Base-by-base conservation (phyloP, 1,140 invertebrate species). In the Drosophila nikananu region DNA sequence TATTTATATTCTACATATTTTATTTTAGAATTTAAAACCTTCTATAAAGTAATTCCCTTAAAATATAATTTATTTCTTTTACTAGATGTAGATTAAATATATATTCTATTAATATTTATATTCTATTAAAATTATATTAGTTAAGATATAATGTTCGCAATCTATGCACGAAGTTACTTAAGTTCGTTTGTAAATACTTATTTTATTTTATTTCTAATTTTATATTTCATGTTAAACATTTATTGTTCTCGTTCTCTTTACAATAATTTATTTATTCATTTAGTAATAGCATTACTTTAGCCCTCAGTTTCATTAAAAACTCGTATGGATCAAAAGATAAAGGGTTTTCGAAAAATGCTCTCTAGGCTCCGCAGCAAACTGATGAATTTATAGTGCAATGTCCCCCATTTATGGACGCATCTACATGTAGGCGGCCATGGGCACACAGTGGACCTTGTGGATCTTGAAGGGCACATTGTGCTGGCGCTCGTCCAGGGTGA, bases 401-500 rank as follows among this genome's bases (percentile, higher is more conserved):
- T 25, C 23, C 19, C 27, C 44, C 6, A 1, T 12, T 5, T 2
- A 2, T 17, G 19, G 9, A 15, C 30, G 15, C n/a, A 23, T 23
- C 10, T 57, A 57, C 21, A 25, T 60, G 5, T 30, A 44, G 17
- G 32, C 25, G 0, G 27, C 37, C n/a, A 37, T 37, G 1, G 75
- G 64, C 3, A 78, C 75, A 70, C 75, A 78, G 19, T 35, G 37
- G 3, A 79, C 76, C 42, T 79, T 79, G 46, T 79, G 58, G 30
- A 79, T 79, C 66, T 58, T 63, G 54, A 79, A 79, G 21, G 51
- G 30, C 1, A 79, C 75, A 8, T 79, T 72, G 27, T 42, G 41
- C 3, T 27, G 44, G 2, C 39, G 58, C 25, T 79, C 83, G 73
- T 94, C 93, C 12, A 94, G 77, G 5, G 94, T 94, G 41, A 94